Evolutionary conservation across 2,113 vertebrate genomes (phyloP), one percentile per base, ranked within the genome.

Genomic region (Eupsittula cactorum): DNA sequence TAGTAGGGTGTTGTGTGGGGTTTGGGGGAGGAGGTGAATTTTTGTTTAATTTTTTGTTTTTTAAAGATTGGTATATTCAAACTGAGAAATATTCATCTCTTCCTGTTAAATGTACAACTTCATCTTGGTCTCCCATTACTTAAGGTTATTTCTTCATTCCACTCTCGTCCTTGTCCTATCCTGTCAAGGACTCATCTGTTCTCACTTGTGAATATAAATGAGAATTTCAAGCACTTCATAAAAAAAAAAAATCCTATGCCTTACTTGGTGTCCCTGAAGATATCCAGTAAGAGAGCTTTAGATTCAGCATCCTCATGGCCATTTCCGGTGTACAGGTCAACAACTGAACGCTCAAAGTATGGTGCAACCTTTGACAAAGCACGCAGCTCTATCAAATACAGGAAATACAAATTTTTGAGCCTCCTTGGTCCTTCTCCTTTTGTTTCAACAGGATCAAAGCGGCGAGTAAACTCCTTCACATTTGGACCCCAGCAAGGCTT

Each of bases 361-460:
- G 99, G 98, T 1, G 99, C 98, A 67, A 99, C 99, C 94, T 99
- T 99, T 64, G 98, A 99, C 44, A 99, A 97, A 39, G 99, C 99
- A 3, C 99, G 98, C 60, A 99, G 98, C 97, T 99, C 99, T 78
- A 99, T 99, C 95, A 99, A 97, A 74, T 99, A 99, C 8, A 99
- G 91, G 97, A 99, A 99, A 98, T 99, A 99, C 7, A 99, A 97
- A 83, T 99, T 99, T 97, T 99, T 99, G 25, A 99, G 98, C 37
- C 99, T 98, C 68, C 99, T 98, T 14, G 98, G 99, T 39, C 99
- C 99, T 94, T 99, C 99, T 29, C 98, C 99, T 92, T 99, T 99
- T 3, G 99, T 99, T 96, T 99, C 98, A 1, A 97, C 85, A 53
- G 98, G 97, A 85, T 99, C 98, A 70, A 99, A 99, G 41, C 99